Percentiles rank a stretch among this genome's conserved stretches.
These are phyloP conservation scores for Lophochroa leadbeateri DNA, from an alignment of 2,113 vertebrate genomes.

Conservation along the genomic window DNA sequence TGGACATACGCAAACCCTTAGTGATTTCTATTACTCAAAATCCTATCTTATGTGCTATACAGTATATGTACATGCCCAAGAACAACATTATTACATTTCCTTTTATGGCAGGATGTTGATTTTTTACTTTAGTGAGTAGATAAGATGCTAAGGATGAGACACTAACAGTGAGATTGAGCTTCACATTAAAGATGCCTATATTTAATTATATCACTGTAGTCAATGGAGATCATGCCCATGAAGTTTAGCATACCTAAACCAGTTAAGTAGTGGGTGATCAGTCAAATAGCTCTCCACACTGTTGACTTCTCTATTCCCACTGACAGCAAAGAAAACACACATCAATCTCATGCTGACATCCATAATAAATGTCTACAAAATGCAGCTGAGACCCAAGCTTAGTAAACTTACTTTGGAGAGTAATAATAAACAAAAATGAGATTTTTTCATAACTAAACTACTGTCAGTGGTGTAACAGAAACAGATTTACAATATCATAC, in stretches of 20 bases:
- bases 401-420: background rate
- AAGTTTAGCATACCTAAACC: background rate
- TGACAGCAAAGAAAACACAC: background rate
- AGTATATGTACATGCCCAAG: background rate
- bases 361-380: background rate
- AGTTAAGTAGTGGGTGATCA: background rate
- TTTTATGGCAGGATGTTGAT: background rate
- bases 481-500: background rate
- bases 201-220: background rate
- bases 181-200: background rate
- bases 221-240: background rate
- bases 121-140: background rate
- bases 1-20: background rate
- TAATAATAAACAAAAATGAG: background rate
- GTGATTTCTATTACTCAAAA: background rate
- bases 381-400: background rate
- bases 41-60: fast-evolving
- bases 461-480: background rate
- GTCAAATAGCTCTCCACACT: background rate
- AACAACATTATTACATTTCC: background rate
- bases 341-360: background rate
- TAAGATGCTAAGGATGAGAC: background rate
- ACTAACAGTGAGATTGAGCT: background rate
- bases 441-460: background rate
- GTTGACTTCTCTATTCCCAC: background rate